A percentile compares a stretch with the other conserved stretches of the same genome.
phyloP scores from a whole-genome alignment of 2,113 vertebrate species.

The Setophaga petechia region DNA sequence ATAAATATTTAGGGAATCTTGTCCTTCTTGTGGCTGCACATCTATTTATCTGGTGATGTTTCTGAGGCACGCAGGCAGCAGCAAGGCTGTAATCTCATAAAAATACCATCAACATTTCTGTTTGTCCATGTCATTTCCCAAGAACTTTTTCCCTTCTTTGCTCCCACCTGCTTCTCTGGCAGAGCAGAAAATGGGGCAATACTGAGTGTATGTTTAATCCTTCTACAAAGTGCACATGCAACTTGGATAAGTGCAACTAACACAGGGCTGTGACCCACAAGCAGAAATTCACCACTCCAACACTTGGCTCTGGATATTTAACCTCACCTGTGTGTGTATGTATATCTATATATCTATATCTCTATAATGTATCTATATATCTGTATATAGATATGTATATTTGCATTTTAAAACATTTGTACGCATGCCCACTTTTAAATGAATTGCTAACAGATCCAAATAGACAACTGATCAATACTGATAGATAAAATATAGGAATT shows the following conservation, averaged over 20 bases:
- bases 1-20: slow-evolving; percentile 20
- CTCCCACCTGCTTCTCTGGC: background rate
- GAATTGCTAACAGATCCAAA: background rate
- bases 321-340: fast-evolving
- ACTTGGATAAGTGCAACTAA: background rate
- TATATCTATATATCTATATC: fast-evolving
- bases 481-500: background rate
- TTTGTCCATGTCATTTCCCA: background rate
- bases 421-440: background rate
- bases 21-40: background rate
- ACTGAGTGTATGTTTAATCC: background rate
- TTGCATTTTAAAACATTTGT: background rate
- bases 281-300: background rate
- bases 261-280: background rate
- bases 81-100: background rate
- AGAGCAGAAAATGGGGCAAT: background rate
- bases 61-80: background rate
- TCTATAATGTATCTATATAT: background rate
- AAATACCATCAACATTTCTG: background rate
- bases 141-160: background rate
- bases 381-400: background rate
- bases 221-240: background rate
- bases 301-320: background rate
- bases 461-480: background rate
- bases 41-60: background rate